Conservation (phyloP, 2,113 vertebrate species). For the Lanius collurio region DNA sequence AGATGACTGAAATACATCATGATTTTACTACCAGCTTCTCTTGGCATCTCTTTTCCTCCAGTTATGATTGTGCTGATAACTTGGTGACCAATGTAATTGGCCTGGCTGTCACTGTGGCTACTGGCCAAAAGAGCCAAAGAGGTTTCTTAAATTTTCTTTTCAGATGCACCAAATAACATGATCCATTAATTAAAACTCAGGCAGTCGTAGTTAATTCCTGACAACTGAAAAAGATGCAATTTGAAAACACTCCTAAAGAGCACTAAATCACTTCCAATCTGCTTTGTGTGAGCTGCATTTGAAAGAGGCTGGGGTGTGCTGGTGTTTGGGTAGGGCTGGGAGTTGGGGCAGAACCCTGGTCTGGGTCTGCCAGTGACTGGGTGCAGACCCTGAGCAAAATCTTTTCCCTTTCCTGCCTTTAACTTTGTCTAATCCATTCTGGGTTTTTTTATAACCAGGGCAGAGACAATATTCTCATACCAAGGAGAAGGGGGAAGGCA, state of each 20-base stretch:
- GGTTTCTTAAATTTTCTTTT: background rate
- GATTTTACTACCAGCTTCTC: constrained; percentile 58
- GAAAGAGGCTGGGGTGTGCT: background rate
- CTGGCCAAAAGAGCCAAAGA: constrained; percentile 40
- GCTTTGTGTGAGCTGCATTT: background rate
- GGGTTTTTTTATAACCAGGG: background rate
- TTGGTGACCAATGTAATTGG: constrained; percentile 48
- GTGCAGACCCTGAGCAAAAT: background rate
- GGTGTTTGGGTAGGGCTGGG: background rate
- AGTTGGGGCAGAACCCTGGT: background rate
- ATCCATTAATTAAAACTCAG: constrained; percentile 34
- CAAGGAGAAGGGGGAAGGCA: background rate
- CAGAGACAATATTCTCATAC: background rate
- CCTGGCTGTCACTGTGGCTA: constrained; percentile 25
- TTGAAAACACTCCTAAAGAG: background rate
- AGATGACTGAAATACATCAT: constrained; percentile 44
- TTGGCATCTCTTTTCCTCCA: constrained; percentile 43
- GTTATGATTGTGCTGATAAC: constrained; percentile 34
- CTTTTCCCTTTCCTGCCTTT: background rate
- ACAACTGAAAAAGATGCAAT: background rate
- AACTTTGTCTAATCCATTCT: background rate
- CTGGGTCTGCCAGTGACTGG: background rate
- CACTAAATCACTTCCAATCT: background rate
- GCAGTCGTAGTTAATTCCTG: background rate
- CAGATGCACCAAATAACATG: background rate